Conservation (phyloP, 2,797 vertebrate species). For the Erithacus rubecula region DNA sequence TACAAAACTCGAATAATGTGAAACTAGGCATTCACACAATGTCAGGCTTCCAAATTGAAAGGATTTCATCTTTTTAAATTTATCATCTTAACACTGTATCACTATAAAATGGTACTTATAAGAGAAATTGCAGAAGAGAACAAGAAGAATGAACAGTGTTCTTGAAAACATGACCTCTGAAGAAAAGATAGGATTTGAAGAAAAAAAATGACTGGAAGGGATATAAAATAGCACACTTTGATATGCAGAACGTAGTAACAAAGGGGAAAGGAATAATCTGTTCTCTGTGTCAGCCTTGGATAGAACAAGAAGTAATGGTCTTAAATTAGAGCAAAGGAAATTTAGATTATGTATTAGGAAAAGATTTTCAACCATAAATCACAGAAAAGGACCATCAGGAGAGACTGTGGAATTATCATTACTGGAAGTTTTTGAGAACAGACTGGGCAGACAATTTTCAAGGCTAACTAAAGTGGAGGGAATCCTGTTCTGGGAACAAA, state of each 20-base stretch:
- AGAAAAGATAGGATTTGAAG: conserved; percentile 19
- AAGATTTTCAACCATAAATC: conserved; percentile 59
- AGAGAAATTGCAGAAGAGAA: conserved; percentile 46
- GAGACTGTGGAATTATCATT: background rate
- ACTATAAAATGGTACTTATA: background rate
- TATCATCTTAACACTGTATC: conserved; percentile 7
- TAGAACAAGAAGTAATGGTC: conserved; percentile 55
- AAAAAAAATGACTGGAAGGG: conserved; percentile 28
- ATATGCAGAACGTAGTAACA: conserved; percentile 47
- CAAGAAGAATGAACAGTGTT: conserved; percentile 41
- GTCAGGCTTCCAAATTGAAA: conserved; percentile 39
- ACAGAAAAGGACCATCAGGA: background rate
- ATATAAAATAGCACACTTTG: conserved; percentile 50
- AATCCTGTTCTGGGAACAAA: background rate
- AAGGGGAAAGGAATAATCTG: conserved; percentile 52
- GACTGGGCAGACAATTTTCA: background rate
- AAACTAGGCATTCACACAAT: background rate
- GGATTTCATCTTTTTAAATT: conserved; percentile 29
- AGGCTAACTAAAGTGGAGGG: background rate
- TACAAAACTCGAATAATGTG: background rate
- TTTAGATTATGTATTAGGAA: conserved; percentile 58
- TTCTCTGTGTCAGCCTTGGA: conserved; percentile 47
- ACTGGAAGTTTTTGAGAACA: conserved; percentile 1
- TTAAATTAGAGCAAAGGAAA: conserved; percentile 59
- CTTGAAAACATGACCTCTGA: conserved; percentile 45